Conservation (phyloP, 2,888 invertebrate species). For the Sesamia inferens region DNA sequence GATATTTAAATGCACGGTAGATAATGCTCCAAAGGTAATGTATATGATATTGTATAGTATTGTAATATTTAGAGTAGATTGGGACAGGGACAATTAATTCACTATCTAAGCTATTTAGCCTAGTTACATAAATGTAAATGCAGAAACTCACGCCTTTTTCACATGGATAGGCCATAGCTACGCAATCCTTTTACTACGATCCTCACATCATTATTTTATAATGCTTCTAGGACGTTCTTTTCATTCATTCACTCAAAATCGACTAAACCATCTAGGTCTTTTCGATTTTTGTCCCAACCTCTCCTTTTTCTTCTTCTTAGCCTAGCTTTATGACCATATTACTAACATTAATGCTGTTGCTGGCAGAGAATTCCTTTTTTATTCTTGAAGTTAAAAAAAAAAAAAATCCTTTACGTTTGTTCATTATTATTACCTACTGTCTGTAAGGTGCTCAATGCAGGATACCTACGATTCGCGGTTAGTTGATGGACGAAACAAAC, state of each 20-base stretch:
- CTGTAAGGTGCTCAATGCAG: not conserved
- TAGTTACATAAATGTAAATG: not conserved
- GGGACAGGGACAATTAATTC: not conserved
- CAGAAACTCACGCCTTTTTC: not conserved
- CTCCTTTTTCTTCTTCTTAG: not conserved
- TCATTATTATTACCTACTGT: not conserved
- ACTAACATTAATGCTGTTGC: too few species aligned
- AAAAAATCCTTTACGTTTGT: too few species aligned
- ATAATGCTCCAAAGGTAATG: conserved; percentile 81
- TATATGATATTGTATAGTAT: conserved; percentile 17
- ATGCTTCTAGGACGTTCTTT: not conserved
- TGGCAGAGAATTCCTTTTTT: too few species aligned
- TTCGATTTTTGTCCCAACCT: not conserved
- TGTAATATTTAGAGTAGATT: not conserved
- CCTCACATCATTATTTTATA: not conserved
- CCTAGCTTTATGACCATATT: not conserved
- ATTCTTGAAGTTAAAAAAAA: too few species aligned
- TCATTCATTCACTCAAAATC: not conserved
- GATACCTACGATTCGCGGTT: not conserved
- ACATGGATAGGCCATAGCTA: not conserved
- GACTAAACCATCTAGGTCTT: not conserved
- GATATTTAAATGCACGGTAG: conserved; percentile 79
- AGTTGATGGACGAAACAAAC: not conserved
- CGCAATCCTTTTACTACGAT: not conserved
- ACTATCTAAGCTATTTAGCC: not conserved